Evolutionary conservation across 2,797 vertebrate species (phyloP).

Genomic region (Moxostoma hubbsi): DNA sequence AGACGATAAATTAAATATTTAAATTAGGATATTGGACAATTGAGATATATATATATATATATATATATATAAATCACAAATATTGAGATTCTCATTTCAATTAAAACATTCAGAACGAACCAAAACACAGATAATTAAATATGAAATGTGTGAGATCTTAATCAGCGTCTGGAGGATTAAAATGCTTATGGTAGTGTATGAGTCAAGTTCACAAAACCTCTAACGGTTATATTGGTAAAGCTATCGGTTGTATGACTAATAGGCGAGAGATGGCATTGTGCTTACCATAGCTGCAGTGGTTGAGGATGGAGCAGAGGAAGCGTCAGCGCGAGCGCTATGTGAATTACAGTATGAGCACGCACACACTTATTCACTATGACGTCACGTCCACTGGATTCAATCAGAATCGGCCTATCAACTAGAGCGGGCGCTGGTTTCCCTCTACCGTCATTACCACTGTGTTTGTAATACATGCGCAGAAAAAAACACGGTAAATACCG

Average conservation of each 20-base stretch:
- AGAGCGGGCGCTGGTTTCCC: slow-evolving; percentile 30
- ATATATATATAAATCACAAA: too few relatives aligned
- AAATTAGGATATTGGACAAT: not conserved
- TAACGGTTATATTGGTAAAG: not conserved
- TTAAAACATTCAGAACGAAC: not conserved
- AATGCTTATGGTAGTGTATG: too few relatives aligned
- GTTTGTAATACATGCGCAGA: not conserved
- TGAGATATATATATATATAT: too few relatives aligned
- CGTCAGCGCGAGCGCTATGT: slow-evolving; percentile 6
- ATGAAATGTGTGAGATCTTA: not conserved
- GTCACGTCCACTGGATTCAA: slow-evolving; percentile 45
- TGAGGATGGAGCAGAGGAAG: slow-evolving; percentile 11
- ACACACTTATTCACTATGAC: slow-evolving; percentile 46
- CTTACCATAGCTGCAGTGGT: slow-evolving; percentile 50
- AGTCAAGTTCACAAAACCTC: too few relatives aligned
- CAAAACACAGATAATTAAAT: not conserved
- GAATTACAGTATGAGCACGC: slow-evolving; percentile 14
- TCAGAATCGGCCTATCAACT: slow-evolving; percentile 49
- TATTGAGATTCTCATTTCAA: not conserved
- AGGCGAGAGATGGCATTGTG: too few relatives aligned
- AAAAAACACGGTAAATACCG: not conserved
- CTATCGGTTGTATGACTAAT: too few relatives aligned
- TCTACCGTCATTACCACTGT: not conserved
- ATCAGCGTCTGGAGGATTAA: too few relatives aligned
- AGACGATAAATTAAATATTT: not conserved